Evolutionary conservation across 2,113 vertebrate species (phyloP).

Genomic region (Eudorcas thomsonii): DNA sequence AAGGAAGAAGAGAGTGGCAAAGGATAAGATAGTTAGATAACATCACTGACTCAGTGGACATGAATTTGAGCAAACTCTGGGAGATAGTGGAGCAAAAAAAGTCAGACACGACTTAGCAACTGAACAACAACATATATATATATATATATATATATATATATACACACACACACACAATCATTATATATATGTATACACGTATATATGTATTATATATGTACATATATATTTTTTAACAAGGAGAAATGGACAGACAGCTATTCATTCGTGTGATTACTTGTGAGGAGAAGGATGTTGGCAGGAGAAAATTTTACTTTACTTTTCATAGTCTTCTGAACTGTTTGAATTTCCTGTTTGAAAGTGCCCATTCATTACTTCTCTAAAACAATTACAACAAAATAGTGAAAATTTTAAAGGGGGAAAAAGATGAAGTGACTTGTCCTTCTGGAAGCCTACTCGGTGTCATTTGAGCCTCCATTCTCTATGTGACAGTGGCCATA

Average conservation of each 20-base stretch:
- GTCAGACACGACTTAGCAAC: neutral
- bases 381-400: neutral
- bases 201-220: neutral
- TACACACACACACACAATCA: neutral
- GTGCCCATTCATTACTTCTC: neutral
- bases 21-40: neutral
- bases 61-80: neutral
- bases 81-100: neutral
- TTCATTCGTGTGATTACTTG: neutral
- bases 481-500: neutral
- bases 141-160: rapidly evolving
- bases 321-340: conserved; percentile 15
- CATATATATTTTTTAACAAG: neutral
- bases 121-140: neutral
- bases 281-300: neutral
- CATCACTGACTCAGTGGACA: neutral
- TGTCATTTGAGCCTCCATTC: neutral
- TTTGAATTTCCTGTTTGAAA: neutral
- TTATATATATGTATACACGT: neutral
- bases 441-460: neutral
- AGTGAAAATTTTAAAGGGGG: neutral
- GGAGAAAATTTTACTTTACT: neutral
- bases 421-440: neutral
- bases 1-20: neutral
- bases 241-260: neutral